Conservation (phyloP, 2,113 vertebrate species). For the Periophthalmodon schlosseri region DNA sequence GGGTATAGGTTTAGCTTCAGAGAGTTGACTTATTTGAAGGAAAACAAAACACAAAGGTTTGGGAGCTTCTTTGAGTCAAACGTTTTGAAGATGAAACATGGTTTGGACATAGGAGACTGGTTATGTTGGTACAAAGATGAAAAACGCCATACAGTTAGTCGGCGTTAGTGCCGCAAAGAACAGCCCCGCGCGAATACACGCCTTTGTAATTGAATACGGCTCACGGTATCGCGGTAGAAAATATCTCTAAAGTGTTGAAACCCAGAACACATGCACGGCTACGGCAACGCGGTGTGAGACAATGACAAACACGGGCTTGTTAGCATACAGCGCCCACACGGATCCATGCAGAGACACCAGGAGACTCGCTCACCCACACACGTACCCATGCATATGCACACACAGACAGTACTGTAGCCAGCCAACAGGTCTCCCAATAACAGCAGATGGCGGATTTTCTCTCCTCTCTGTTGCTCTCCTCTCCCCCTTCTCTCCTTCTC, state of each 20-base stretch:
- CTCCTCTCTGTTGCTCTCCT: too few relatives aligned
- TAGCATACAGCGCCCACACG: slow-evolving; percentile 11
- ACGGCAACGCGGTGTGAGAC: slow-evolving; percentile 1
- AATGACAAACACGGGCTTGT: slow-evolving; percentile 23
- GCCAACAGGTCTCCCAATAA: slow-evolving; percentile 22
- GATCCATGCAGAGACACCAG: slow-evolving; percentile 19
- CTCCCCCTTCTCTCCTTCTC: slow-evolving; percentile 10
- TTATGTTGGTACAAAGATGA: not conserved
- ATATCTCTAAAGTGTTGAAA: slow-evolving; percentile 6
- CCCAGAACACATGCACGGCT: not conserved
- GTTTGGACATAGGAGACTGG: not conserved
- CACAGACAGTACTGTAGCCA: slow-evolving; percentile 16
- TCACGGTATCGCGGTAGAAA: not conserved
- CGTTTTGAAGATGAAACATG: not conserved
- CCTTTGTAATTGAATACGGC: not conserved
- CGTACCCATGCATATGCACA: slow-evolving; percentile 6
- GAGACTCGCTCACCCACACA: slow-evolving; percentile 29
- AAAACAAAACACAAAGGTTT: too few relatives aligned
- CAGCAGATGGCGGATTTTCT: slow-evolving; percentile 54
- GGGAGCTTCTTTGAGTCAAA: too few relatives aligned
- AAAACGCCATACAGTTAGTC: not conserved
- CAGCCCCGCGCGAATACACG: not conserved
- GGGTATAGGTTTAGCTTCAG: too few relatives aligned
- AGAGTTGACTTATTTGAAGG: too few relatives aligned
- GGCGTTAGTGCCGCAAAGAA: not conserved